phyloP scores from a whole-genome alignment of 92 coral and sea anemone genomes.

The Porites rus region DNA sequence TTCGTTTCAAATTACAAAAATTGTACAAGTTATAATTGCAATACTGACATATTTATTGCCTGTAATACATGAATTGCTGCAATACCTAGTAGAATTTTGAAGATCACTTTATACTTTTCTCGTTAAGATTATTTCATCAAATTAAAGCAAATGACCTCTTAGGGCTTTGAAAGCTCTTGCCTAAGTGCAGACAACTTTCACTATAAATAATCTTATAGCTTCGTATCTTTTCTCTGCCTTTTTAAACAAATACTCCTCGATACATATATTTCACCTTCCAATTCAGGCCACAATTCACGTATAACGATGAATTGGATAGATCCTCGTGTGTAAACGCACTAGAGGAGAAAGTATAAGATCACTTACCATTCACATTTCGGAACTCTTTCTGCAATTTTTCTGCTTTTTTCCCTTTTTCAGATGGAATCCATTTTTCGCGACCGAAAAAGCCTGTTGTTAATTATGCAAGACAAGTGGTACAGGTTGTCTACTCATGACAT shows the following conservation, averaged over 20 bases:
- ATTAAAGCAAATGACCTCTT: neutral
- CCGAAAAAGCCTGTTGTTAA: constrained; percentile 2
- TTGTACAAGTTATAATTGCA: too few relatives aligned
- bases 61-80: too few relatives aligned
- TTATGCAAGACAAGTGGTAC: constrained; percentile 13
- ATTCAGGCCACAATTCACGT: constrained; percentile 2
- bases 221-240: neutral
- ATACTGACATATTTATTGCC: neutral
- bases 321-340: too few relatives aligned
- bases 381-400: neutral
- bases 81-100: neutral
- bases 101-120: neutral
- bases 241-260: neutral
- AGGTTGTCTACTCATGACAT: constrained; percentile 54
- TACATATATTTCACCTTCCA: neutral
- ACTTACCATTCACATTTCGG: constrained; percentile 32
- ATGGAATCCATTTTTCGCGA: constrained; percentile 4
- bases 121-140: neutral
- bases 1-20: neutral
- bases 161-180: neutral
- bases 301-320: neutral
- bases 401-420: neutral
- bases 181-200: neutral
- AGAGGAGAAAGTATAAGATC: neutral
- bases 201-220: neutral